Conservation (phyloP, 1,140 invertebrate species). For the Pomacea maculata region DNA sequence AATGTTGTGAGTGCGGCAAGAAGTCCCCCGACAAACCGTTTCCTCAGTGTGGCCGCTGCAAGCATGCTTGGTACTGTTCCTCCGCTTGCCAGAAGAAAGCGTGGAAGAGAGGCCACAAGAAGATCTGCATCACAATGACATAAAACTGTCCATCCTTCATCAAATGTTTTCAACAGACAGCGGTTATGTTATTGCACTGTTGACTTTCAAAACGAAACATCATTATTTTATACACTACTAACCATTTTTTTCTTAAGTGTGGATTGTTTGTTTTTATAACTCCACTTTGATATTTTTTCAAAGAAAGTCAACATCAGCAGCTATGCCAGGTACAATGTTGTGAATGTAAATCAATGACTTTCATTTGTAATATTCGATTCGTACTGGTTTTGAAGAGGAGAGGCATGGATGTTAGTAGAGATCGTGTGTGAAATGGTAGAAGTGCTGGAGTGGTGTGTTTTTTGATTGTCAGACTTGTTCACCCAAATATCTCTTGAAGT, state of each 20-base stretch:
- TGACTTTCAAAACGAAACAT: neutral
- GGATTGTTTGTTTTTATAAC: neutral
- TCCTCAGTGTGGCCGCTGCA: slow-evolving; percentile 45
- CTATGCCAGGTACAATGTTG: no score
- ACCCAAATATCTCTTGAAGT: no score
- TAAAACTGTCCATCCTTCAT: neutral
- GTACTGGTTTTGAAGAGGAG: no score
- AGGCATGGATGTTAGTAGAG: no score
- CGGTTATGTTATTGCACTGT: neutral
- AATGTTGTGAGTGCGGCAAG: slow-evolving; percentile 47
- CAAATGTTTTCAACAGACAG: neutral
- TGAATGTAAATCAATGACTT: no score
- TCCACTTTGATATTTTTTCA: no score
- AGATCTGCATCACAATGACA: slow-evolving; percentile 37
- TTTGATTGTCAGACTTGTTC: no score
- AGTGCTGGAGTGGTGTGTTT: no score
- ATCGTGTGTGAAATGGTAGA: no score
- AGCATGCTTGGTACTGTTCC: slow-evolving; percentile 52
- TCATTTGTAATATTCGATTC: no score
- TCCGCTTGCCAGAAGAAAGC: slow-evolving; percentile 48
- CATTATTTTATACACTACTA: neutral
- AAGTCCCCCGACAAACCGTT: slow-evolving; percentile 25
- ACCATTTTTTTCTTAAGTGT: neutral
- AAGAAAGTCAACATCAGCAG: no score
- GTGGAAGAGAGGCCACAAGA: slow-evolving; percentile 56